phyloP scores from a whole-genome alignment of 2,888 invertebrate species.

The Idaea straminata region DNA sequence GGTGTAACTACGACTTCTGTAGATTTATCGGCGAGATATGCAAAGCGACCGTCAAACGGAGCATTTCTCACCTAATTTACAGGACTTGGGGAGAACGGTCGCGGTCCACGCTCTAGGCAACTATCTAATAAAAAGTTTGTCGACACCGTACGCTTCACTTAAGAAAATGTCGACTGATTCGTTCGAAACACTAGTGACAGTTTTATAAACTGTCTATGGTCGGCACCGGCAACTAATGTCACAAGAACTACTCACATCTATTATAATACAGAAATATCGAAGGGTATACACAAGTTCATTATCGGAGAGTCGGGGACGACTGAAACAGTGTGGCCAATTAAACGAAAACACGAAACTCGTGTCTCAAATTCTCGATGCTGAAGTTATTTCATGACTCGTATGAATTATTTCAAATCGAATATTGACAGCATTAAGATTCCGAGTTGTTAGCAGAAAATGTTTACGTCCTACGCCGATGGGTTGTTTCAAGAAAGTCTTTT shows the following conservation, averaged over 20 bases:
- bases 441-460: constrained; percentile 42
- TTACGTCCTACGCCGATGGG: constrained; percentile 46
- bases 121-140: constrained; percentile 54
- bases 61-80: constrained; percentile 64
- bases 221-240: constrained; percentile 31
- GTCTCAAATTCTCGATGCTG: constrained; percentile 51
- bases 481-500: constrained; percentile 37
- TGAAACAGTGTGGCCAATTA: constrained; percentile 64
- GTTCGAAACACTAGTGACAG: constrained; percentile 44
- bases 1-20: constrained; percentile 37
- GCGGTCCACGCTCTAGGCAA: constrained; percentile 34
- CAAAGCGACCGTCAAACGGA: constrained; percentile 54
- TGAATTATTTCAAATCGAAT: constrained; percentile 50
- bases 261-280: not conserved
- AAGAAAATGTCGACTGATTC: constrained; percentile 47
- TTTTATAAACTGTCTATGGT: constrained; percentile 38
- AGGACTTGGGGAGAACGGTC: constrained; percentile 38
- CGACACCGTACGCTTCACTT: constrained; percentile 39
- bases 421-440: constrained; percentile 40
- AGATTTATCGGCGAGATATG: constrained; percentile 60
- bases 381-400: constrained; percentile 57
- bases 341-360: constrained; percentile 61
- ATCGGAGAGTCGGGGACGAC: constrained; percentile 7
- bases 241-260: not conserved
- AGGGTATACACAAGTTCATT: not conserved